Conservation (phyloP, 2,113 vertebrate genomes). For the Heterotis niloticus region DNA sequence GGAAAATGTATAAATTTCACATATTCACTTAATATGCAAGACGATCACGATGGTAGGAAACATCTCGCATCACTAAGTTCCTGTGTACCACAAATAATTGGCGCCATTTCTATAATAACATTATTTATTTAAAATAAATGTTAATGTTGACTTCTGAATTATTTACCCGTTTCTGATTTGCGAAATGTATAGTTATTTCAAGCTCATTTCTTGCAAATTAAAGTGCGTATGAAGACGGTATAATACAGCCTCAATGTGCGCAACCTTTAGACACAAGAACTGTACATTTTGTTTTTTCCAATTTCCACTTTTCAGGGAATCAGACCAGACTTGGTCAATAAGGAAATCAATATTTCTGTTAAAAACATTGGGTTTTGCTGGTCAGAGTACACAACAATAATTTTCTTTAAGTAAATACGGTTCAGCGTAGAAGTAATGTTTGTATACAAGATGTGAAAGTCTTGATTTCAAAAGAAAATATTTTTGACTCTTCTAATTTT, state of each 20-base stretch:
- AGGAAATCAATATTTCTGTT: slow-evolving; percentile 33
- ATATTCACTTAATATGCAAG: too few species aligned
- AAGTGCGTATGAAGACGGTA: not conserved
- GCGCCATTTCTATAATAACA: not conserved
- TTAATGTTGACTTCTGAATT: not conserved
- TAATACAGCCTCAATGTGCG: not conserved
- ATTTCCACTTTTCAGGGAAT: not conserved
- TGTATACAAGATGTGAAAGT: slow-evolving; percentile 17
- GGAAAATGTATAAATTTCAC: too few species aligned
- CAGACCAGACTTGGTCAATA: slow-evolving; percentile 9
- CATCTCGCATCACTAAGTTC: too few species aligned
- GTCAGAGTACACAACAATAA: slow-evolving; percentile 45
- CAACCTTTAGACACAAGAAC: slow-evolving; percentile 6
- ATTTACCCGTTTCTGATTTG: too few species aligned
- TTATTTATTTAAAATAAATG: not conserved
- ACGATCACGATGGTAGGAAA: too few species aligned
- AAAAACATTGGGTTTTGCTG: slow-evolving; percentile 33
- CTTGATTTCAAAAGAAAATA: not conserved
- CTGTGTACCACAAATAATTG: too few species aligned
- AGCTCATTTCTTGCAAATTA: not conserved
- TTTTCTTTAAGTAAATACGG: slow-evolving; percentile 15
- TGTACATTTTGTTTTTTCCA: not conserved
- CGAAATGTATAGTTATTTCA: not conserved
- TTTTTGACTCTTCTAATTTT: not conserved
- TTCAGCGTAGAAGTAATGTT: not conserved